phyloP scores from a whole-genome alignment of 2,888 invertebrate species.

The Capitulum mitella region DNA sequence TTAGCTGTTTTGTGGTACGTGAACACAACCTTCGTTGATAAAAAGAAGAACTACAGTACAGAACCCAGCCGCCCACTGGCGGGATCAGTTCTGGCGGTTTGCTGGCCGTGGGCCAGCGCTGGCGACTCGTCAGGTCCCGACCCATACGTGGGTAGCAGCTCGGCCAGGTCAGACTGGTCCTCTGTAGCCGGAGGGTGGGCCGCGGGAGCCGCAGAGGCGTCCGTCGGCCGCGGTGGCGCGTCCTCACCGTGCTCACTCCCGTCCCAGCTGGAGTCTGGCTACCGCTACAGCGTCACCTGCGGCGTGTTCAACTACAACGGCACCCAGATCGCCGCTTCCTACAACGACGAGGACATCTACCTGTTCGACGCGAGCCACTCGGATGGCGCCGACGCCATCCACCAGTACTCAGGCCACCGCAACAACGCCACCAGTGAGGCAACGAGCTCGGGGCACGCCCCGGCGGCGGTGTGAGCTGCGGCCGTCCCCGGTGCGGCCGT shows the following conservation, averaged over 20 bases:
- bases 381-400: constrained; percentile 48
- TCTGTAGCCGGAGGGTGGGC: too few species aligned
- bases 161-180: too few species aligned
- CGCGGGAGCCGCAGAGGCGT: too few species aligned
- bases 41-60: too few species aligned
- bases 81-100: too few species aligned
- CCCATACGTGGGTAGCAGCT: too few species aligned
- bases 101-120: too few species aligned
- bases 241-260: not conserved
- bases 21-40: too few species aligned
- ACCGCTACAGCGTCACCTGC: constrained; percentile 57
- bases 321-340: constrained; percentile 82
- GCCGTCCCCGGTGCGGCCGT: not conserved
- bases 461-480: not conserved
- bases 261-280: constrained; percentile 28
- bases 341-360: constrained; percentile 88
- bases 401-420: constrained; percentile 52
- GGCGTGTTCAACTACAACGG: constrained; percentile 88
- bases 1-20: too few species aligned
- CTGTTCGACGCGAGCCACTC: constrained; percentile 62
- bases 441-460: not conserved
- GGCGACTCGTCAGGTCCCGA: too few species aligned
- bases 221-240: not conserved
- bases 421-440: constrained; percentile 49
- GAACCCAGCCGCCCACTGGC: too few species aligned